Evolutionary conservation across 2,888 invertebrate genomes (phyloP).

Genomic region (Drosophila pseudotakahashii): DNA sequence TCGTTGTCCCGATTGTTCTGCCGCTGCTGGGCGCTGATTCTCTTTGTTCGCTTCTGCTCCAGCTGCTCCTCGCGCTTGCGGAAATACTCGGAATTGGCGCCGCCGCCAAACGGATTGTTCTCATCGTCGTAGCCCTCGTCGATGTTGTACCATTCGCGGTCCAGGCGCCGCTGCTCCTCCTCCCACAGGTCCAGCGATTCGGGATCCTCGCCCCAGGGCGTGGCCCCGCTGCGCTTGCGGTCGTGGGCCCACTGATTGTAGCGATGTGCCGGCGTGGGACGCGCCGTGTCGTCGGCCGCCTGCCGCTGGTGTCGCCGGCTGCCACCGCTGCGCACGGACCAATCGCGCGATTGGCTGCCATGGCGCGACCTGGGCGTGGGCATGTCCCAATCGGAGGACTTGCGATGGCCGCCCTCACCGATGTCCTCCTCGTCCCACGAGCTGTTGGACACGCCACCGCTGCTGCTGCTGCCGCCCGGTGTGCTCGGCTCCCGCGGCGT

Average conservation of each 20-base stretch:
- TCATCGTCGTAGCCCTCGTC: slow-evolving; percentile 97
- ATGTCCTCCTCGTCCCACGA: slow-evolving; percentile 88
- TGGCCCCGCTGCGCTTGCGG: slow-evolving; percentile 88
- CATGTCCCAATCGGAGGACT: slow-evolving; percentile 96
- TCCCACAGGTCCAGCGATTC: slow-evolving; percentile 94
- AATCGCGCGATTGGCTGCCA: slow-evolving; percentile 77
- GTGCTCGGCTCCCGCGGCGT: slow-evolving; percentile 91
- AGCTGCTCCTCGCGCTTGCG: slow-evolving; percentile 96
- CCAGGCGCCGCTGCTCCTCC: slow-evolving; percentile 94
- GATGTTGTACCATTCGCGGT: slow-evolving; percentile 98
- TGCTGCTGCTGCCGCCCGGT: slow-evolving; percentile 89
- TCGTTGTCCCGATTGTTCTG: slow-evolving; percentile 99
- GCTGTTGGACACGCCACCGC: slow-evolving; percentile 86
- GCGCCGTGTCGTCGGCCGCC: slow-evolving; percentile 88
- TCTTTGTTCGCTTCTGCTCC: slow-evolving; percentile 94
- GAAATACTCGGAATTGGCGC: slow-evolving; percentile 95
- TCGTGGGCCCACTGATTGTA: slow-evolving; percentile 92
- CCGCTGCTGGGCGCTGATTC: slow-evolving; percentile 97
- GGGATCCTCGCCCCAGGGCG: slow-evolving; percentile 88
- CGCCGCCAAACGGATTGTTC: slow-evolving; percentile 95
- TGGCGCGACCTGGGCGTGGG: slow-evolving; percentile 89
- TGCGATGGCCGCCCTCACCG: slow-evolving; percentile 78
- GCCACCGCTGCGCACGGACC: slow-evolving; percentile 78
- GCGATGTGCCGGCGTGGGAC: slow-evolving; percentile 93
- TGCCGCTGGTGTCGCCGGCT: slow-evolving; percentile 62